These are phyloP conservation scores for Rhagium mordax DNA, from an alignment of 2,888 invertebrate genomes.

Conservation along the genomic window DNA sequence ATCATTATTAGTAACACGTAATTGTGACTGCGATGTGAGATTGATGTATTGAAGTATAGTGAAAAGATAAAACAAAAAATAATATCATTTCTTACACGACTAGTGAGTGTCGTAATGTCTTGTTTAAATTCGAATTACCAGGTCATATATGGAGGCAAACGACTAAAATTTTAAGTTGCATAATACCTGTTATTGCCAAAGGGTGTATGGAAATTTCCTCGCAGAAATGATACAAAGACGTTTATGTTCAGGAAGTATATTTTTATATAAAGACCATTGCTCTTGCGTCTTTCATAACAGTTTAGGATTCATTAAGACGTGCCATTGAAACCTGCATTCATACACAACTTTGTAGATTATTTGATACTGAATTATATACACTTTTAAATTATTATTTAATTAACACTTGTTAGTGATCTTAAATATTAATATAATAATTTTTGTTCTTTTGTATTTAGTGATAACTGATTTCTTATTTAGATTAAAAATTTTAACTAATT, in stretches of 20 bases:
- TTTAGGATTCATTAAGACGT: neutral
- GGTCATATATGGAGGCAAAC: constrained; percentile 34
- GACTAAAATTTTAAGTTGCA: constrained; percentile 22
- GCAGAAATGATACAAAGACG: constrained; percentile 10
- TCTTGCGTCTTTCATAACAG: neutral
- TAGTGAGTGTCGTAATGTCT: too few relatives aligned
- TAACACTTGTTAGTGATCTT: too few relatives aligned
- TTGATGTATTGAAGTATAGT: too few relatives aligned
- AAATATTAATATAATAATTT: too few relatives aligned
- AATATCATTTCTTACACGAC: neutral
- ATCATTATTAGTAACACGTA: neutral
- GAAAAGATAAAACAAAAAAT: neutral
- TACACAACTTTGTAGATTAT: too few relatives aligned
- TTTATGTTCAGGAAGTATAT: constrained; percentile 6
- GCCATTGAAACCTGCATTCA: constrained; percentile 18
- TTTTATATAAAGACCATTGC: too few relatives aligned
- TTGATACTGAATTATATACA: too few relatives aligned
- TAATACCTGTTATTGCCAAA: constrained; percentile 14
- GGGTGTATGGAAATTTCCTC: constrained; percentile 25
- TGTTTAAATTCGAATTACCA: constrained; percentile 19
- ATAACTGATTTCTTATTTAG: too few relatives aligned
- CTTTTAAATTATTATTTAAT: too few relatives aligned
- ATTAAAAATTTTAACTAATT: too few relatives aligned
- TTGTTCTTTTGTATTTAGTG: too few relatives aligned
- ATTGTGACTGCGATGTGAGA: neutral